Evolutionary conservation across 2,888 invertebrate genomes (phyloP).

Genomic region (Drosophila pullipes): DNA sequence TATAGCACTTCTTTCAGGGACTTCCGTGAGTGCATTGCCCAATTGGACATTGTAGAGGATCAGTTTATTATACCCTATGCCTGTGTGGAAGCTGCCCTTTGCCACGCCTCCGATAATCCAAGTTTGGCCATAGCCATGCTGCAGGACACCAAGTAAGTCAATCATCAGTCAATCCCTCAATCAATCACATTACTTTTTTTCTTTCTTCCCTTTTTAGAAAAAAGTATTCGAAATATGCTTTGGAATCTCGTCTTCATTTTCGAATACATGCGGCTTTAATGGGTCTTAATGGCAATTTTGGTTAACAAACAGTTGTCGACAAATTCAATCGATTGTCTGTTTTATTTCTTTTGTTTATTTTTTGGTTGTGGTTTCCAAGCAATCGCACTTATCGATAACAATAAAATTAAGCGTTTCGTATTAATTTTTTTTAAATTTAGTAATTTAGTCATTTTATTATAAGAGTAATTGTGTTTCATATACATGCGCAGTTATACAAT

Average conservation of each 20-base stretch:
- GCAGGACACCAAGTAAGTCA: conserved; percentile 91
- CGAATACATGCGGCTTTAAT: conserved; percentile 92
- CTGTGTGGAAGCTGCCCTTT: conserved; percentile 93
- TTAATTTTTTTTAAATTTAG: conserved; percentile 3
- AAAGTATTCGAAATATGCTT: conserved; percentile 93
- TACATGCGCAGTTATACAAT: conserved; percentile 32
- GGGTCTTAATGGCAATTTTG: conserved; percentile 63
- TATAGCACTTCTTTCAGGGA: conserved; percentile 46
- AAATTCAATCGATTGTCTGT: neutral
- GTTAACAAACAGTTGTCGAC: neutral
- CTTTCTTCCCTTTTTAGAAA: conserved; percentile 87
- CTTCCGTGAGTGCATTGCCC: conserved; percentile 83
- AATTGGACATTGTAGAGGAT: conserved; percentile 92
- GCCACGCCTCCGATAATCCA: conserved; percentile 90
- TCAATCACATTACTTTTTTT: neutral
- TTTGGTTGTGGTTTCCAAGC: neutral
- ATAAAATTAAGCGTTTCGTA: neutral
- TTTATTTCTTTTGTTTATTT: neutral
- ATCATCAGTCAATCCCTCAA: neutral
- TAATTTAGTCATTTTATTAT: conserved; percentile 45
- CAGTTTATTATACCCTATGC: conserved; percentile 94
- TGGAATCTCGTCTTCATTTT: conserved; percentile 96
- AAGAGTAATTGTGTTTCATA: conserved; percentile 42
- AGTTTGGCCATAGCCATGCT: conserved; percentile 89
- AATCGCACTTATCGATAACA: neutral